Evolutionary conservation across 2,797 vertebrate species (phyloP), one percentile per base, ranked within the genome.

Genomic region (Molossus alvarezi): DNA sequence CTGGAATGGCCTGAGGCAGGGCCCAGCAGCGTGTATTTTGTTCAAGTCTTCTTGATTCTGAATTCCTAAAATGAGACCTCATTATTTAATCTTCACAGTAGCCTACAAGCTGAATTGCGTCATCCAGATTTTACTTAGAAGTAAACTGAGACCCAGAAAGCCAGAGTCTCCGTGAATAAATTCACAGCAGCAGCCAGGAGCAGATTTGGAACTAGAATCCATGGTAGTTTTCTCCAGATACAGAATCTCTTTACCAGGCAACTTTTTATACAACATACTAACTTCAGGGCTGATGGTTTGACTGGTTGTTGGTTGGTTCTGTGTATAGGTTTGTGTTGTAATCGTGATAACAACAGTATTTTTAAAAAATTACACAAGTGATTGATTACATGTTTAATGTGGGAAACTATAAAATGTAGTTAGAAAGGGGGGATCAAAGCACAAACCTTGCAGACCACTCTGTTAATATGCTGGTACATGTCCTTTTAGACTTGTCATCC

Each of bases 171-270:
- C 53, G 58, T 82, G 45, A 75, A 27, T n/a, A 72, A 75, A 72
- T 17, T 7, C 14, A 37, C 17, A 72, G 3, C 10, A 73, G 33
- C 73, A 58, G 12, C 21, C 45, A 23, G 27, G 76, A 58, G 51
- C 17, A 90, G 67, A 69, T 69, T 73, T 77, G n/a, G 15, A 17
- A 92, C 57, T 75, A 85, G 71, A 91, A 57, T 80, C 37, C 33
- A 65, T 9, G 6, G 41, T 33, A 25, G 6, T 53, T 82, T 95
- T 80, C 51, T 95, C 27, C 9, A 80, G 20, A n/a, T 71, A 37
- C 27, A 79, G 55, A 92, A 69, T 88, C 62, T 77, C 67, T 51
- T 41, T 14, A 81, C 41, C 1, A 27, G 29, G 45, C 0, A 73
- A 51, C 37, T n/a, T 85, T 88, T 92, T 77, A 65, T 80, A 37